A percentile compares a stretch with the other conserved stretches of the same genome.
phyloP scores from a whole-genome alignment of 2,797 vertebrate genomes.

The Dicrostonyx torquatus region DNA sequence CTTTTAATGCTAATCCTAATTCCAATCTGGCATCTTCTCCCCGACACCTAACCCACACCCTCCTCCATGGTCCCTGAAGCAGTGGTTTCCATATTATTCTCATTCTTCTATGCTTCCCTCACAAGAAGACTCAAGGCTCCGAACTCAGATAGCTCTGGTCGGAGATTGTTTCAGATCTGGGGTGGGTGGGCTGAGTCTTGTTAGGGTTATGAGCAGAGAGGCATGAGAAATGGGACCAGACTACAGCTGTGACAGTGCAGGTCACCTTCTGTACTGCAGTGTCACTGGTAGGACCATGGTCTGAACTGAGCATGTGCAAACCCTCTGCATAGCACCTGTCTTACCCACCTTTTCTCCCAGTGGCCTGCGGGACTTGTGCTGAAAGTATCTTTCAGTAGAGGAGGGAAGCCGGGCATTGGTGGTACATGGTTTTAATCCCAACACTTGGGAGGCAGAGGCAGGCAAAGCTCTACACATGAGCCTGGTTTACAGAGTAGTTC shows the following conservation, averaged over 20 bases:
- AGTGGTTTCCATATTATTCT: neutral
- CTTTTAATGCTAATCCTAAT: neutral
- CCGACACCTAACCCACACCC: neutral
- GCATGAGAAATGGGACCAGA: neutral
- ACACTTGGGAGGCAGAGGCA: neutral
- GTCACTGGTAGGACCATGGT: neutral
- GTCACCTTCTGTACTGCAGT: neutral
- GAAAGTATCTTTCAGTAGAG: neutral
- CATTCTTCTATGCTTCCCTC: neutral
- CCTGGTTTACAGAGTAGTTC: neutral
- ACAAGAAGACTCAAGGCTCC: neutral
- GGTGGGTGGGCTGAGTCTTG: neutral
- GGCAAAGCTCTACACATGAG: neutral
- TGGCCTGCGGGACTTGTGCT: neutral
- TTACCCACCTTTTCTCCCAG: neutral
- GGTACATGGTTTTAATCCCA: neutral
- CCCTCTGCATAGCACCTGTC: no score
- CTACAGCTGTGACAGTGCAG: rapidly evolving
- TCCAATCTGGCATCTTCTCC: neutral
- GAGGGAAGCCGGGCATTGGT: neutral
- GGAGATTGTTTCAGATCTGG: neutral
- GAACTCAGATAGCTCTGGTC: neutral
- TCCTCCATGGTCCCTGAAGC: neutral
- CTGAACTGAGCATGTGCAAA: neutral
- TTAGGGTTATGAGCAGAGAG: neutral